phyloP scores from a whole-genome alignment of 2,888 invertebrate genomes.

The Leptinotarsa rubiginosa region DNA sequence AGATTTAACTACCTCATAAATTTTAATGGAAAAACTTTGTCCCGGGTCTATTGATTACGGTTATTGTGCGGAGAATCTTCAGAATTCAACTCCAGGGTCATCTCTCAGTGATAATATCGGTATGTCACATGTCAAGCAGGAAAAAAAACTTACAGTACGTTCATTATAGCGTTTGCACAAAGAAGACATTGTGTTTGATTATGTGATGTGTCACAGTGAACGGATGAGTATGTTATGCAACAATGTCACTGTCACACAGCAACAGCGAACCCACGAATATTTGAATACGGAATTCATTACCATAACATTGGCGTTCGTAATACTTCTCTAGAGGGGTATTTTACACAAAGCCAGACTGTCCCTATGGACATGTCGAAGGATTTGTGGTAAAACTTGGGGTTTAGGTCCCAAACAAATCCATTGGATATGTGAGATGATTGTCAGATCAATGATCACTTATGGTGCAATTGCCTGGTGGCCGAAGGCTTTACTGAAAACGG shows the following conservation, averaged over 20 bases:
- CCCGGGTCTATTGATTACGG: constrained; percentile 27
- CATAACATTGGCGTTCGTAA: neutral
- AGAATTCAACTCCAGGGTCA: constrained; percentile 53
- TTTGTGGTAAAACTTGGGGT: too few species aligned
- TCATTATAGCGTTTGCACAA: constrained; percentile 57
- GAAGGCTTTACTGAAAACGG: too few species aligned
- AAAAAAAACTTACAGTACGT: constrained; percentile 53
- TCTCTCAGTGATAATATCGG: constrained; percentile 52
- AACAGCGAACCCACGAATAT: neutral
- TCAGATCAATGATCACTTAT: too few species aligned
- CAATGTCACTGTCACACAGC: constrained; percentile 54
- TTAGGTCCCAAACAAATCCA: too few species aligned
- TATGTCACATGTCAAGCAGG: constrained; percentile 53
- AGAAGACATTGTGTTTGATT: constrained; percentile 58
- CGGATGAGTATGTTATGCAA: constrained; percentile 54
- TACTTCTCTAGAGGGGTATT: neutral
- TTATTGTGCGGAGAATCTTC: constrained; percentile 31
- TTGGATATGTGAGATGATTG: too few species aligned
- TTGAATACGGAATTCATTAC: constrained; percentile 2
- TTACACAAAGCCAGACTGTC: too few species aligned
- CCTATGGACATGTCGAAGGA: too few species aligned
- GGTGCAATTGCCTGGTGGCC: too few species aligned
- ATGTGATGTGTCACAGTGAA: constrained; percentile 58
- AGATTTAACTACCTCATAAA: constrained; percentile 4
- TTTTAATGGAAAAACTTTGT: constrained; percentile 25